A percentile compares a stretch with the other conserved stretches of the same genome.
These are phyloP conservation scores for Psittacula echo DNA, from an alignment of 2,797 vertebrate species.

Conservation along the genomic window DNA sequence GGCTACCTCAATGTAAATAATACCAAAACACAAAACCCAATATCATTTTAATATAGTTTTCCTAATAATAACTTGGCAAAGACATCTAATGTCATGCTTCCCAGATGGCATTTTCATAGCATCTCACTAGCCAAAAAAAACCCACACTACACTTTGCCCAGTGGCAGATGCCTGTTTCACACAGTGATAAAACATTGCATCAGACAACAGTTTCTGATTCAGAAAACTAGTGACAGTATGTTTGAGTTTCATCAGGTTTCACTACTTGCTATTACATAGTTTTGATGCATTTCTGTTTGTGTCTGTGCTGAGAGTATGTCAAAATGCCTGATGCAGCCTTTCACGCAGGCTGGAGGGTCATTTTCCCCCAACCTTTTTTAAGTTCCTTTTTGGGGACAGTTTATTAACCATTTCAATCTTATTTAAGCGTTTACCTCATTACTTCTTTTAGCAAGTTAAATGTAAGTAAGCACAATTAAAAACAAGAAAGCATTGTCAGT, in stretches of 20 bases:
- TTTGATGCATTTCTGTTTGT: neutral
- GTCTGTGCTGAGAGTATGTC: neutral
- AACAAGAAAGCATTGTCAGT: neutral
- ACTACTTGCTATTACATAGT: neutral
- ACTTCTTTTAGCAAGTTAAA: neutral
- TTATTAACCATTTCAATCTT: neutral
- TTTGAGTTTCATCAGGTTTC: neutral
- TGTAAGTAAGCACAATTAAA: neutral
- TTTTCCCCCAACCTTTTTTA: neutral
- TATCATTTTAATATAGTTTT: neutral
- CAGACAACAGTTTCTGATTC: neutral
- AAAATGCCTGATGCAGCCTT: neutral
- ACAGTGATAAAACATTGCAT: neutral
- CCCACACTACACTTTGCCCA: neutral
- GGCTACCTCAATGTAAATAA: neutral
- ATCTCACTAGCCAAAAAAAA: neutral
- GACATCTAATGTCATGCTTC: neutral
- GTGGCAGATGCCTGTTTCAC: neutral
- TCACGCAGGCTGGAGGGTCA: neutral
- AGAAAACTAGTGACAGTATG: neutral
- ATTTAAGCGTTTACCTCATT: neutral
- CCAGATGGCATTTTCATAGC: slow-evolving; percentile 2
- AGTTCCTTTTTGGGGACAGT: neutral
- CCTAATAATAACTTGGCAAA: slow-evolving; percentile 19
- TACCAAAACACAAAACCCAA: neutral